Conservation (phyloP, 92 coral and sea anemone genomes). For the Zoanthus gigantus region DNA sequence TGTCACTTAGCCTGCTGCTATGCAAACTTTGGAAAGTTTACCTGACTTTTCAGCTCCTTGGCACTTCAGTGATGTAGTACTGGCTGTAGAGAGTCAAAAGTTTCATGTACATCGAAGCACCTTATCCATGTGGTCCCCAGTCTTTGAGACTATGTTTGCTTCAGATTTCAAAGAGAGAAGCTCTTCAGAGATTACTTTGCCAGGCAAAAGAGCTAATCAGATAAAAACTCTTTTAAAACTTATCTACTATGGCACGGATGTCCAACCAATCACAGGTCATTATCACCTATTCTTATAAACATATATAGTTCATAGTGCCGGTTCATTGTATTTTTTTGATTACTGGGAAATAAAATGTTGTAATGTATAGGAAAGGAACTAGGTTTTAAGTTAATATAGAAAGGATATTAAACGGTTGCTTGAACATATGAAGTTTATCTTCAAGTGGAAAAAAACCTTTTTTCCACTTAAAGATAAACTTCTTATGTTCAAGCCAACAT, state of each 20-base stretch:
- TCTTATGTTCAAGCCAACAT: too few relatives aligned
- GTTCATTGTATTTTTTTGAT: background rate
- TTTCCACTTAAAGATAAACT: too few relatives aligned
- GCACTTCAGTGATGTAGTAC: slow-evolving; percentile 86
- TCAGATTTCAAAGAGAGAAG: slow-evolving; percentile 74
- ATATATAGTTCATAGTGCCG: background rate
- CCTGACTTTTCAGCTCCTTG: slow-evolving; percentile 80
- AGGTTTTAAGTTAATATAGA: too few relatives aligned
- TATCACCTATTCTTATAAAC: background rate
- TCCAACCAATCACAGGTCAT: slow-evolving; percentile 69
- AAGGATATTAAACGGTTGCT: too few relatives aligned
- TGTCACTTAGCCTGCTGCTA: background rate
- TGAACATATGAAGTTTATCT: too few relatives aligned
- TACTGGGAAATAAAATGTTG: background rate
- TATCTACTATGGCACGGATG: slow-evolving; percentile 60
- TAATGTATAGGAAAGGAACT: too few relatives aligned
- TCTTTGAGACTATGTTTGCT: slow-evolving; percentile 87
- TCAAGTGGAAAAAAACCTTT: too few relatives aligned
- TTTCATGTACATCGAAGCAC: slow-evolving; percentile 83
- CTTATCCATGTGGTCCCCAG: slow-evolving; percentile 91
- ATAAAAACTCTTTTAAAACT: slow-evolving; percentile 63
- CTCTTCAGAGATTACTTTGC: slow-evolving; percentile 66
- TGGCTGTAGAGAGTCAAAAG: slow-evolving; percentile 70
- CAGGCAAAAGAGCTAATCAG: slow-evolving; percentile 75
- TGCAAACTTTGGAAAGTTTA: slow-evolving; percentile 45